These are phyloP conservation scores for Oncorhynchus gorbuscha DNA, from an alignment of 2,113 vertebrate genomes.

Conservation along the genomic window DNA sequence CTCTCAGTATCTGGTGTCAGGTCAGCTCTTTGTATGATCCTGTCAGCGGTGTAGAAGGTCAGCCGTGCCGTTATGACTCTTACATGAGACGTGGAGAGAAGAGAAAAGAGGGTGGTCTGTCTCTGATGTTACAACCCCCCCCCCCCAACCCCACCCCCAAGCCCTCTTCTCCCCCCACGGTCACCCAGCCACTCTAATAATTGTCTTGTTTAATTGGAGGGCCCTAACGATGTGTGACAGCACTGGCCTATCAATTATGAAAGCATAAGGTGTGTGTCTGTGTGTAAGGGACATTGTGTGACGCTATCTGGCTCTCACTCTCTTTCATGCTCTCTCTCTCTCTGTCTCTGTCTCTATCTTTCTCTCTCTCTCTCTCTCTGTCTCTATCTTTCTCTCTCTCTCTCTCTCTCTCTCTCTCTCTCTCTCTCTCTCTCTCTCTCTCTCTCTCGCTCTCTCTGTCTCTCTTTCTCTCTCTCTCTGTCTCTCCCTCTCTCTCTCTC, in stretches of 20 bases:
- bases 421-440: too few species aligned
- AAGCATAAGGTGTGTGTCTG: conserved; percentile 19
- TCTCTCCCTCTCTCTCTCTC: too few species aligned
- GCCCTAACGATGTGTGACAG: conserved; percentile 31
- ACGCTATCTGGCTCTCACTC: too few species aligned
- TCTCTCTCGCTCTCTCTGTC: too few species aligned
- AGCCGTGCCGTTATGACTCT: conserved; percentile 4
- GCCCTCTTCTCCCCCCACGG: background rate
- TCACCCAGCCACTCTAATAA: conserved; percentile 24
- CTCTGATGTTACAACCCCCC: background rate
- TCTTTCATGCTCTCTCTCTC: too few species aligned
- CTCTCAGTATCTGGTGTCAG: background rate
- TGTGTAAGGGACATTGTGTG: conserved; percentile 5
- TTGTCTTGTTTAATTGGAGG: conserved; percentile 44
- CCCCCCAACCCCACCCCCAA: background rate
- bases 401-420: too few species aligned
- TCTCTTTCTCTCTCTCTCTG: too few species aligned
- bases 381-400: too few species aligned
- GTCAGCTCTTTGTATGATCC: conserved; percentile 2
- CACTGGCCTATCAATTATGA: conserved; percentile 41
- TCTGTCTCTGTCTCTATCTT: too few species aligned
- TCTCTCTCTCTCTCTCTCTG: too few species aligned
- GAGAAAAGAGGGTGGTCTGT: background rate
- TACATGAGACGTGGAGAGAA: background rate
- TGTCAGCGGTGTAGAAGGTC: conserved; percentile 3